Evolutionary conservation across 1,140 invertebrate species (phyloP).

Genomic region (Euwallacea fornicatus): DNA sequence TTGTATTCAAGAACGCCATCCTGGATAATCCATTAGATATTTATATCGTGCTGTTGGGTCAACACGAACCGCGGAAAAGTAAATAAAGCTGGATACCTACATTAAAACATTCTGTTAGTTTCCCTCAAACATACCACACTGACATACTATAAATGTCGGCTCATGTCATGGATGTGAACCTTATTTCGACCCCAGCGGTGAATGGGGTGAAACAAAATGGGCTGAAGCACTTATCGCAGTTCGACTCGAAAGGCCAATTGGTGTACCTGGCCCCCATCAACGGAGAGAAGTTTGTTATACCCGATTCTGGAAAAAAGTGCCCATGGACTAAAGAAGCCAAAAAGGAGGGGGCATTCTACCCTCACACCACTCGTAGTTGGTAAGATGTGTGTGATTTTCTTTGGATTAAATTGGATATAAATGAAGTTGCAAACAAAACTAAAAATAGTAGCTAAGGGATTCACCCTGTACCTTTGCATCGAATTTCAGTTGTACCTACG

Average conservation of each 20-base stretch:
- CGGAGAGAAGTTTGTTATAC: conserved; percentile 35
- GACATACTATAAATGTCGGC: too few species aligned
- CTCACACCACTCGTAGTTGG: conserved; percentile 27
- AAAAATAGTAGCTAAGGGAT: too few species aligned
- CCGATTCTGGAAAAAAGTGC: conserved; percentile 31
- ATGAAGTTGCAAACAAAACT: too few species aligned
- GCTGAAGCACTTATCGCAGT: not conserved
- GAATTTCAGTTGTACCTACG: too few species aligned
- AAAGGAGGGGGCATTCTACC: conserved; percentile 13
- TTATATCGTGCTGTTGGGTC: conserved; percentile 17
- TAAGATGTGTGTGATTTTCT: conserved; percentile 12
- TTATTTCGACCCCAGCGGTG: too few species aligned
- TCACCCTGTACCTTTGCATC: too few species aligned
- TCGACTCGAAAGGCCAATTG: conserved; percentile 15
- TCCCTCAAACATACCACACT: not conserved
- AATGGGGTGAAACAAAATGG: not conserved
- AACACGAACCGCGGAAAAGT: conserved; percentile 13
- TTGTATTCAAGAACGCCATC: conserved; percentile 3
- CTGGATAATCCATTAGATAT: conserved; percentile 24
- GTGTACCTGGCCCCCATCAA: conserved; percentile 31
- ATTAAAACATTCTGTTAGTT: not conserved
- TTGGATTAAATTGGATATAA: too few species aligned
- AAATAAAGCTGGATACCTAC: conserved; percentile 3
- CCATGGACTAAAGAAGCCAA: conserved; percentile 24
- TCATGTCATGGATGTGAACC: too few species aligned